Percentiles rank a stretch among this genome's conserved stretches.
phyloP scores from a whole-genome alignment of 2,888 invertebrate genomes.

The Monoplex corrugatus region DNA sequence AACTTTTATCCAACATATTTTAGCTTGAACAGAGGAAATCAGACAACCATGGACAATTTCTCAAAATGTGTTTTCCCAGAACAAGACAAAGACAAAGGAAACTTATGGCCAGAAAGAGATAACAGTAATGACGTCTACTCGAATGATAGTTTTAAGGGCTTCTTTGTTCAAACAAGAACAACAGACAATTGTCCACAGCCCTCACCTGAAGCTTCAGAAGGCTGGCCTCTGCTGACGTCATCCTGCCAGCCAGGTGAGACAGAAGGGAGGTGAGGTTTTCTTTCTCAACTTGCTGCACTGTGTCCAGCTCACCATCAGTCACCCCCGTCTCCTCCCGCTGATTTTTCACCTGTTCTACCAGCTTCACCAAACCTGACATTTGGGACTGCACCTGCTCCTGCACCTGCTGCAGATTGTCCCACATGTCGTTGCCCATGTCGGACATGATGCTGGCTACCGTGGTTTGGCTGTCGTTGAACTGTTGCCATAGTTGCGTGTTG shows the following conservation, averaged over 20 bases:
- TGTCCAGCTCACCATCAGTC: conserved; percentile 14
- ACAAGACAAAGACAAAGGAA: no score
- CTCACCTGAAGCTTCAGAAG: conserved; percentile 53
- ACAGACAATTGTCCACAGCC: no score
- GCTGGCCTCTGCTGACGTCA: conserved; percentile 67
- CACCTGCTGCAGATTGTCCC: neutral
- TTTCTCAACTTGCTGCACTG: neutral
- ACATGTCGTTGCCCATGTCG: neutral
- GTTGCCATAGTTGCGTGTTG: neutral
- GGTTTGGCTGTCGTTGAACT: neutral
- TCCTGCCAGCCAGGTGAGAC: conserved; percentile 67
- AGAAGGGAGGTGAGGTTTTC: conserved; percentile 59
- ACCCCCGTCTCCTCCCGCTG: neutral
- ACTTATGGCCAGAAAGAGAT: no score
- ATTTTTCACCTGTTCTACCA: neutral
- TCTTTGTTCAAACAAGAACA: no score
- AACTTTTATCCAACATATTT: no score
- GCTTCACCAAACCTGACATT: neutral
- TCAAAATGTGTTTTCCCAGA: no score
- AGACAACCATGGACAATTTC: no score
- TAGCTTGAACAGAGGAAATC: no score
- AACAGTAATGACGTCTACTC: no score
- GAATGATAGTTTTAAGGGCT: no score
- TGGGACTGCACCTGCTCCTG: neutral
- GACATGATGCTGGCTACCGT: neutral